Conservation (phyloP, 2,113 vertebrate species). For the Meleagris gallopavo region DNA sequence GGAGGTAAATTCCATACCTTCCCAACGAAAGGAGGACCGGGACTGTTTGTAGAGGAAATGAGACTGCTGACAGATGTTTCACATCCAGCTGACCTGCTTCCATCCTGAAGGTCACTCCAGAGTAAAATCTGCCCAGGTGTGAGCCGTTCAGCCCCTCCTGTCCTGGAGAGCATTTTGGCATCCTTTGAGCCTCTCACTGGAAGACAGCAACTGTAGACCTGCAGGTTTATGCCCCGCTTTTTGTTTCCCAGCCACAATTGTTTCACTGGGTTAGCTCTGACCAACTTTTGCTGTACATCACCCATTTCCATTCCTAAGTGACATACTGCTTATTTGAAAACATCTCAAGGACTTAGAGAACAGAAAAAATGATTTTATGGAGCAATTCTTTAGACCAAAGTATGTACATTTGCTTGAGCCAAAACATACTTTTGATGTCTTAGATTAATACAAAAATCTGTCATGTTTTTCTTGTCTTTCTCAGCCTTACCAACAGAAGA, state of each 20-base stretch:
- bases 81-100: neutral
- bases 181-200: neutral
- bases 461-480: neutral
- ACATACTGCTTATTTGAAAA: accelerated
- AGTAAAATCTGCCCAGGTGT: neutral
- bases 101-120: neutral
- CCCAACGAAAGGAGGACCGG: neutral
- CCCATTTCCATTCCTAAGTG: neutral
- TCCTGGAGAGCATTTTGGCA: neutral
- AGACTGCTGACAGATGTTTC: neutral
- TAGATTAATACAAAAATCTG: neutral
- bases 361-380: neutral
- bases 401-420: neutral
- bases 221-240: neutral
- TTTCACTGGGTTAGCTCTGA: neutral
- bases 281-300: accelerated
- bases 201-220: neutral
- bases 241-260: accelerated
- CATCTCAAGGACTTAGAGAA: neutral
- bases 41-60: neutral
- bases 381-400: neutral
- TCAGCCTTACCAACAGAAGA: neutral
- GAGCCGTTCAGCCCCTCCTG: neutral
- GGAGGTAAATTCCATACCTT: neutral
- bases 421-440: neutral